Conservation (phyloP, 2,888 invertebrate species). For the Carterocephalus palaemon region DNA sequence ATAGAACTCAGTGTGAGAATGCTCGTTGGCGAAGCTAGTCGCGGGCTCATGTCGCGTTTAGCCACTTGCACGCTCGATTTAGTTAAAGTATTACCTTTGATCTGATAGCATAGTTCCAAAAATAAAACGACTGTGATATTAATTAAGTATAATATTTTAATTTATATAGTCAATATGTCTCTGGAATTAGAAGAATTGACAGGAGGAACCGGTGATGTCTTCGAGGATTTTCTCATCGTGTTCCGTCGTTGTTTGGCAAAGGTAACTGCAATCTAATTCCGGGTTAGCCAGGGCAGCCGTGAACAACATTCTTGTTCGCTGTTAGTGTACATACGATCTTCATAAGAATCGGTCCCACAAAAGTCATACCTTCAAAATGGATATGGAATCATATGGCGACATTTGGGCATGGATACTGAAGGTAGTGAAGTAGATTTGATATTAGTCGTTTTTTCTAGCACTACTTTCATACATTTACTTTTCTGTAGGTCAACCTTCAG, state of each 20-base stretch:
- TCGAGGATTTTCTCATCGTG: conserved; percentile 85
- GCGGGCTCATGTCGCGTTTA: conserved; percentile 37
- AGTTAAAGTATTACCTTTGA: conserved; percentile 51
- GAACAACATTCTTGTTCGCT: conserved; percentile 32
- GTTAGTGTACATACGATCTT: conserved; percentile 43
- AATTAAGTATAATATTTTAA: conserved; percentile 43
- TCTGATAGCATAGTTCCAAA: conserved; percentile 65
- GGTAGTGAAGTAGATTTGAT: conserved; percentile 39
- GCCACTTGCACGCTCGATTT: conserved; percentile 49
- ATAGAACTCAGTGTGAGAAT: conserved; percentile 53
- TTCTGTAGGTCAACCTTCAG: conserved; percentile 3
- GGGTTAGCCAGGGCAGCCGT: conserved; percentile 45
- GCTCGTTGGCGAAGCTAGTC: conserved; percentile 45
- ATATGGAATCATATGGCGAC: conserved; percentile 53
- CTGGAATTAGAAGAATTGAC: conserved; percentile 82
- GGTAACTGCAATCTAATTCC: conserved; percentile 80
- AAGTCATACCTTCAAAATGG: conserved; percentile 36
- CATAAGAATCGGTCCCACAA: conserved; percentile 35
- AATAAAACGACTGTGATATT: conserved; percentile 66
- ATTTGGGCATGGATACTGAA: conserved; percentile 56
- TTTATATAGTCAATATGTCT: conserved; percentile 73
- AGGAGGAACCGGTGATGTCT: conserved; percentile 82
- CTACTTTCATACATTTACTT: background rate
- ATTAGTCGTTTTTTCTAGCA: conserved; percentile 1
- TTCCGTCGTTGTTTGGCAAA: conserved; percentile 84